phyloP scores from a whole-genome alignment of 1,140 invertebrate species.

The Drosophila setifemur region DNA sequence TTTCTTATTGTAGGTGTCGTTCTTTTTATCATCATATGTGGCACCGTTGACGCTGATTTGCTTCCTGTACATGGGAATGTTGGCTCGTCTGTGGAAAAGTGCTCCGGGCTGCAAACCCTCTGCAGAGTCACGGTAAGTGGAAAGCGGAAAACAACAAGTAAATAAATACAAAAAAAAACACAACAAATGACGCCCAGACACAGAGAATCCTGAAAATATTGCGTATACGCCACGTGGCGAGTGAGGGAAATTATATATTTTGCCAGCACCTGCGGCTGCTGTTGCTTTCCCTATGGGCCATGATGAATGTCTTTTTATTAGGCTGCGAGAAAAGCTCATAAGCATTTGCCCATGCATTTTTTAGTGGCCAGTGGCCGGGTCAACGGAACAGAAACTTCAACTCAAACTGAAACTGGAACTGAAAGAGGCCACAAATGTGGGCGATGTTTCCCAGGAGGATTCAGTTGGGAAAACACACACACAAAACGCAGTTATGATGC shows the following conservation, averaged over 20 bases:
- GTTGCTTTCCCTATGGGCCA: constrained; percentile 31
- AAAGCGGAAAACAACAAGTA: background rate
- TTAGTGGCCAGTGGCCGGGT: constrained; percentile 33
- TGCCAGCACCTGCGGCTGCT: constrained; percentile 22
- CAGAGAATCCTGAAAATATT: constrained; percentile 4
- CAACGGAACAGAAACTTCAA: constrained; percentile 18
- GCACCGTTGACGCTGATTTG: too few species aligned
- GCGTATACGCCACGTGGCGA: constrained; percentile 11
- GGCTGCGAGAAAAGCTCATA: constrained; percentile 29
- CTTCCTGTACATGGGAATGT: too few species aligned
- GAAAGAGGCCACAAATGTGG: too few species aligned
- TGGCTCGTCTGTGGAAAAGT: too few species aligned
- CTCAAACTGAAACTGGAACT: too few species aligned
- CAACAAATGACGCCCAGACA: background rate
- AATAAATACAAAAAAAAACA: background rate
- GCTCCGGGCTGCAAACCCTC: too few species aligned
- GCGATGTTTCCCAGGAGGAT: background rate
- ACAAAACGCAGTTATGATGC: too few species aligned
- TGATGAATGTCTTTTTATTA: constrained; percentile 65
- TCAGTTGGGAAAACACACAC: background rate
- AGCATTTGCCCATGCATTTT: constrained; percentile 63
- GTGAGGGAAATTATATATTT: background rate
- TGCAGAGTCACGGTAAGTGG: constrained; percentile 81
- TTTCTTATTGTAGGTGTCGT: too few species aligned
- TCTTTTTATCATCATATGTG: too few species aligned